Evolutionary conservation across 2,113 vertebrate species (phyloP).

Genomic region (Symphodus melops): DNA sequence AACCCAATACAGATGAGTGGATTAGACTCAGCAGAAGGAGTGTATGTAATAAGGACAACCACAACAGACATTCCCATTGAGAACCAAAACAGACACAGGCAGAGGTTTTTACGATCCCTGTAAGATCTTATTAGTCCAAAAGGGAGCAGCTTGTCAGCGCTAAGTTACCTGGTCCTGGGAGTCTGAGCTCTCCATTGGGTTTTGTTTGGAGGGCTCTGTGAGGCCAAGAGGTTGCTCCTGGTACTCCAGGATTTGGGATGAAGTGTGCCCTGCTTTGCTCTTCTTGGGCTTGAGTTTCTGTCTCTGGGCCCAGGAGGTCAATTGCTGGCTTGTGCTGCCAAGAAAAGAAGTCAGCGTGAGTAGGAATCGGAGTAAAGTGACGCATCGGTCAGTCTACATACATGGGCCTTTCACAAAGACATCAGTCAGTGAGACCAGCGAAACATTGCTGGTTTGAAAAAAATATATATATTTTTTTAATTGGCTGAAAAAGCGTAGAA

Average conservation of each 20-base stretch:
- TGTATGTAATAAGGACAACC: neutral
- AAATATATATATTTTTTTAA: too few species aligned
- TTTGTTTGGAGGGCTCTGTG: constrained; percentile 34
- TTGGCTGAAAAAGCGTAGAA: too few species aligned
- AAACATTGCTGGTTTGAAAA: too few species aligned
- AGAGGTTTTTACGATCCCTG: neutral
- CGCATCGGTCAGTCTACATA: too few species aligned
- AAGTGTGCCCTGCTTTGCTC: constrained; percentile 60
- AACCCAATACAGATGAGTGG: constrained; percentile 58
- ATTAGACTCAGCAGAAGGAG: constrained; percentile 30
- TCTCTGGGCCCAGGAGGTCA: constrained; percentile 96
- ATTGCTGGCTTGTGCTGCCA: constrained; percentile 75
- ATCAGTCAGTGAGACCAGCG: too few species aligned
- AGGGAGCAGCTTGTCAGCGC: neutral
- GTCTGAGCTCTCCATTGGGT: constrained; percentile 40
- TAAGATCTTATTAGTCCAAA: neutral
- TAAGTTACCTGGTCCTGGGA: constrained; percentile 62
- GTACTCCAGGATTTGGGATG: constrained; percentile 30
- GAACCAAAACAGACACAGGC: neutral
- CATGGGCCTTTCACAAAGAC: too few species aligned
- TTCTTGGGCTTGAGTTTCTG: constrained; percentile 86
- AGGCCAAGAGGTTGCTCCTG: constrained; percentile 38
- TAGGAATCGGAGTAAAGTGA: neutral
- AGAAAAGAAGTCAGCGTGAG: neutral
- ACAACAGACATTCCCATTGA: constrained; percentile 4